Percentiles rank a stretch among this genome's conserved stretches.
phyloP scores from a whole-genome alignment of 2,888 invertebrate species.

The Aricia artaxerxes region DNA sequence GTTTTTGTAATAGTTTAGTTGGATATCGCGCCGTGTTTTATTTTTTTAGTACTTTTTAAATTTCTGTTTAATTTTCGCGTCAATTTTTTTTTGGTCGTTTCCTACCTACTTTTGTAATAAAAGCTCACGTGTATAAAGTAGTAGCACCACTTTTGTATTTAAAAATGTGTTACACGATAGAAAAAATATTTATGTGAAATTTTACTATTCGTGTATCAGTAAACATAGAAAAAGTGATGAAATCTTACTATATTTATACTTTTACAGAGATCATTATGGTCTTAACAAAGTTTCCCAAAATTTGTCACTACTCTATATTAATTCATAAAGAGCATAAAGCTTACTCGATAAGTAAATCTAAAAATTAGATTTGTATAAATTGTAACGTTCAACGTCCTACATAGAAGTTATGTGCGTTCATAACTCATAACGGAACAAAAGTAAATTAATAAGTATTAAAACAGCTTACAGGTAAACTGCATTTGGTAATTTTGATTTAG shows the following conservation, averaged over 20 bases:
- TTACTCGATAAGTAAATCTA: not conserved
- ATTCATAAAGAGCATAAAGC: not conserved
- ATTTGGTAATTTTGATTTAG: constrained; percentile 25
- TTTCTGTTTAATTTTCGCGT: constrained; percentile 1
- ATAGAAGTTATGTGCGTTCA: not conserved
- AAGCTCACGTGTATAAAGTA: constrained; percentile 2
- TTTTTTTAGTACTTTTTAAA: constrained; percentile 10
- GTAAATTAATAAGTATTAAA: constrained; percentile 26
- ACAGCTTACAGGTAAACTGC: constrained; percentile 30
- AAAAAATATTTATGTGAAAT: not conserved
- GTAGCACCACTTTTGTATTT: not conserved
- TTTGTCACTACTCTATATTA: not conserved
- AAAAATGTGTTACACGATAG: not conserved
- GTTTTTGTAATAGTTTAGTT: constrained; percentile 4
- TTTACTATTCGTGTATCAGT: not conserved
- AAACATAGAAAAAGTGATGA: not conserved
- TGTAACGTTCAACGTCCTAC: not conserved
- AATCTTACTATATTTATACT: not conserved
- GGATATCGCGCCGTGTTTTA: constrained; percentile 17
- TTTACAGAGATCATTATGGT: not conserved
- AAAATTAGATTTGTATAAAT: not conserved
- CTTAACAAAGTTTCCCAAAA: not conserved
- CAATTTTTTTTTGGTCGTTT: not conserved
- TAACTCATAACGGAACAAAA: constrained; percentile 22
- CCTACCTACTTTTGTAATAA: constrained; percentile 9